Conservation (phyloP, 2,113 vertebrate genomes). For the Gopherus flavomarginatus region DNA sequence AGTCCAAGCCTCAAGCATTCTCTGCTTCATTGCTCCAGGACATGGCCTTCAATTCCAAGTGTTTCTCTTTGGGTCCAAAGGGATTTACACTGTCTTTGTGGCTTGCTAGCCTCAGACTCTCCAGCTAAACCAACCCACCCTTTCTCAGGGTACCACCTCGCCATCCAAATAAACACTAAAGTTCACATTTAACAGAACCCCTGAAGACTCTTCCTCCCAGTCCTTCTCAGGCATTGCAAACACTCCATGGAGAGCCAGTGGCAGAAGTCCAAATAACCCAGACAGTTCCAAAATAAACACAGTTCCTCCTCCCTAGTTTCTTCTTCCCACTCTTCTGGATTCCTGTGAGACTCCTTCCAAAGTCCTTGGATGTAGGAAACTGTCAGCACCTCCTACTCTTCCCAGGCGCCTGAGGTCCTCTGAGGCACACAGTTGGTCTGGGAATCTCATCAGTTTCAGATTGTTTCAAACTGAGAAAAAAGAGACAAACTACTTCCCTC, state of each 20-base stretch:
- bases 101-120: not conserved
- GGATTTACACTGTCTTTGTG: not conserved
- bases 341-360: not conserved
- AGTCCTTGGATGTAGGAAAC: not conserved
- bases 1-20: not conserved
- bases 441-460: not conserved
- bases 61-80: not conserved
- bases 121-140: not conserved
- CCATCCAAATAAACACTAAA: not conserved
- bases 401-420: not conserved
- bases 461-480: not conserved
- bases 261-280: constrained; percentile 23
- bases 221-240: not conserved
- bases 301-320: not conserved
- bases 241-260: not conserved
- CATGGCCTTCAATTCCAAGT: not conserved
- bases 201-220: not conserved
- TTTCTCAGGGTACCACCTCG: not conserved
- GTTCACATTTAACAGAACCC: not conserved
- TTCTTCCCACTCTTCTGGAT: constrained; percentile 6
- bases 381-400: constrained; percentile 1
- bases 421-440: not conserved
- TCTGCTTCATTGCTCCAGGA: not conserved
- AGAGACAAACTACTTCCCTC: not conserved
- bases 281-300: not conserved